phyloP scores from a whole-genome alignment of 2,888 invertebrate species.

The Pristionchus mayeri region DNA sequence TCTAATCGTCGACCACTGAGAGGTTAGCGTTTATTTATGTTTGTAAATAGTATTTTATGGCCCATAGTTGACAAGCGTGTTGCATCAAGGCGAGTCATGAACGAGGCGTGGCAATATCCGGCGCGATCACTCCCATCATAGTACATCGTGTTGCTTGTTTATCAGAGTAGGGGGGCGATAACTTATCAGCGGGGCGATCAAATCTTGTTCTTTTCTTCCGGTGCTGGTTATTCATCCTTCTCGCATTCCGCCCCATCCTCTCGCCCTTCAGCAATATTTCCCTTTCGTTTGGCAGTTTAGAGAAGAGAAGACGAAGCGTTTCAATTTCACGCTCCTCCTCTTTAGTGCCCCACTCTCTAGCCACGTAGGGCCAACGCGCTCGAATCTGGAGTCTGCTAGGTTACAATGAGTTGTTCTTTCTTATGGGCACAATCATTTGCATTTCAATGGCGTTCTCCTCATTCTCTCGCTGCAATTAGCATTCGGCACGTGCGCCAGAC shows the following conservation, averaged over 20 bases:
- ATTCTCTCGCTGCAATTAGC: not conserved
- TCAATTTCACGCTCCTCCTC: not conserved
- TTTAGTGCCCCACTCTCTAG: not conserved
- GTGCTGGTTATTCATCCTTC: slow-evolving; percentile 24
- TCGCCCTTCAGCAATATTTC: slow-evolving; percentile 21
- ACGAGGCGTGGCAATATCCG: too few species aligned
- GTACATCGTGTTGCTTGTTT: slow-evolving; percentile 28
- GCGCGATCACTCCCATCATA: not conserved
- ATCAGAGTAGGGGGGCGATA: not conserved
- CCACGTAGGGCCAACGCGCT: slow-evolving; percentile 7
- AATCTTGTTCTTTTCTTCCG: slow-evolving; percentile 22
- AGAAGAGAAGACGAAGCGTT: slow-evolving; percentile 32
- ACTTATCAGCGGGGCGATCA: not conserved
- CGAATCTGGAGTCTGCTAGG: not conserved
- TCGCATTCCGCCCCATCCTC: not conserved
- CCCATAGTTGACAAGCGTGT: not conserved
- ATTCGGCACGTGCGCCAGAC: not conserved
- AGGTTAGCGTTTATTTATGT: not conserved
- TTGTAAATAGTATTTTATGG: not conserved
- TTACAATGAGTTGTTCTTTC: too few species aligned
- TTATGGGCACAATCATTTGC: too few species aligned
- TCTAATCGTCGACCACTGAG: slow-evolving; percentile 4
- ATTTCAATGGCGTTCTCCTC: too few species aligned
- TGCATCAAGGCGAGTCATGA: too few species aligned
- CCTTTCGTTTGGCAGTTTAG: slow-evolving; percentile 19